A percentile compares a stretch with the other conserved stretches of the same genome.
These are phyloP conservation scores for Gorsachius magnificus DNA, from an alignment of 2,797 vertebrate species.

Conservation along the genomic window DNA sequence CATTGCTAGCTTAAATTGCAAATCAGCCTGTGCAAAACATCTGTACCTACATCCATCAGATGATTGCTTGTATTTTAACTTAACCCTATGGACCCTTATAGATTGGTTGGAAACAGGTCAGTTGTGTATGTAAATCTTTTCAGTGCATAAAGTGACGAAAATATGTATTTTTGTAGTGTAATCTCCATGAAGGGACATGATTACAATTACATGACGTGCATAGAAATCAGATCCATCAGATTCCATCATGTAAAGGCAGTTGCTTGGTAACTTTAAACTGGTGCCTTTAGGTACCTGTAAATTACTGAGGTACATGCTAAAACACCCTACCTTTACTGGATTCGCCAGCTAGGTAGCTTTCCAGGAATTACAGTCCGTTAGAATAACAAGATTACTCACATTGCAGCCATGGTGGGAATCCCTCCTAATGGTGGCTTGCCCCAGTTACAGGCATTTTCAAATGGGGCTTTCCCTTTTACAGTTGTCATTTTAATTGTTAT, in stretches of 20 bases:
- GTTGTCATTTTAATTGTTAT: not conserved
- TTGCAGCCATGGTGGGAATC: not conserved
- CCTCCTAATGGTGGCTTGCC: not conserved
- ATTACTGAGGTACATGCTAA: not conserved
- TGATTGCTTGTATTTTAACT: not conserved
- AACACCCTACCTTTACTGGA: not conserved
- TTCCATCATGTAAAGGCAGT: not conserved
- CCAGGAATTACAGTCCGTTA: not conserved
- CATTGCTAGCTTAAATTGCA: not conserved
- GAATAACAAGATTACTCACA: not conserved
- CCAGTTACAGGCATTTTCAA: not conserved
- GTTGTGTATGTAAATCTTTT: not conserved
- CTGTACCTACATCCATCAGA: not conserved
- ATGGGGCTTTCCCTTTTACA: not conserved
- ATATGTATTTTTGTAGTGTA: not conserved
- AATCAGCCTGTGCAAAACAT: not conserved
- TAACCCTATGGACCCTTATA: not conserved
- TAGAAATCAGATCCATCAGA: not conserved
- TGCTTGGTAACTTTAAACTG: not conserved
- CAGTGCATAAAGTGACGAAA: not conserved
- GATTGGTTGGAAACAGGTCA: not conserved
- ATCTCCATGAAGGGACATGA: not conserved
- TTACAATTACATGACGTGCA: not conserved
- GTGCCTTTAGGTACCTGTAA: not conserved
- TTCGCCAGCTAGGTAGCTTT: not conserved